These are phyloP conservation scores for Drepanosiphum platanoidis DNA, from an alignment of 2,888 invertebrate genomes.

Conservation along the genomic window DNA sequence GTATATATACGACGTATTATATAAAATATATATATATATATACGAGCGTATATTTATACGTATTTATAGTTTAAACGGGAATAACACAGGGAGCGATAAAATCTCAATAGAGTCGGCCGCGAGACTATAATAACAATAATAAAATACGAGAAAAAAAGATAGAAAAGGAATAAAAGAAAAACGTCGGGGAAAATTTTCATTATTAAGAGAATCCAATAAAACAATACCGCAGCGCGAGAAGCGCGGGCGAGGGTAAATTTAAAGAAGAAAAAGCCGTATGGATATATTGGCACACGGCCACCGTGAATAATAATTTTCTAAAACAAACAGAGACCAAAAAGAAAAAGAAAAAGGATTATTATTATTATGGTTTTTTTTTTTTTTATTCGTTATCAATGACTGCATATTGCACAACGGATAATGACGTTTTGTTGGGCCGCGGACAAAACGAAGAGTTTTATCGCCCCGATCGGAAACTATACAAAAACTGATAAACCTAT, in stretches of 20 bases:
- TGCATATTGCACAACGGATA: conserved; percentile 19
- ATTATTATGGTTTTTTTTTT: too few species aligned
- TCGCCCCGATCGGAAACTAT: conserved; percentile 41
- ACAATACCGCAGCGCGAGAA: conserved; percentile 41
- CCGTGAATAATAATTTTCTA: conserved; percentile 53
- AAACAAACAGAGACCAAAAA: conserved; percentile 36
- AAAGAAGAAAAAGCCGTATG: conserved; percentile 18
- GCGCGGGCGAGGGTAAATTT: conserved; percentile 26
- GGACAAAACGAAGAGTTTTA: conserved; percentile 52
- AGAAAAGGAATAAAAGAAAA: conserved; percentile 17
- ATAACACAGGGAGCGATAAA: conserved; percentile 26
- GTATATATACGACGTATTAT: too few species aligned
- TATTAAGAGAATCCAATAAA: conserved; percentile 45
- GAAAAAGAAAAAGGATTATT: conserved; percentile 39
- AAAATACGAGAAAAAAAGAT: conserved; percentile 22
- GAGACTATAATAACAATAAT: conserved; percentile 36
- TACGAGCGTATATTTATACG: too few species aligned
- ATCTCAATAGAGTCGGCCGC: conserved; percentile 46
- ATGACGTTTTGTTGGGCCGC: conserved; percentile 39
- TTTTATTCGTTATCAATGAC: conserved; percentile 40
- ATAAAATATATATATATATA: not conserved
- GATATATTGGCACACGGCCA: conserved; percentile 49
- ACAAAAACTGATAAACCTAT: conserved; percentile 47
- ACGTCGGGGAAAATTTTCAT: conserved; percentile 36
- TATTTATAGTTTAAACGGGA: conserved; percentile 14